Percentiles rank a stretch among this genome's conserved stretches.
These are phyloP conservation scores for Entomobrya multifasciata DNA, from an alignment of 2,888 invertebrate genomes.

Conservation along the genomic window DNA sequence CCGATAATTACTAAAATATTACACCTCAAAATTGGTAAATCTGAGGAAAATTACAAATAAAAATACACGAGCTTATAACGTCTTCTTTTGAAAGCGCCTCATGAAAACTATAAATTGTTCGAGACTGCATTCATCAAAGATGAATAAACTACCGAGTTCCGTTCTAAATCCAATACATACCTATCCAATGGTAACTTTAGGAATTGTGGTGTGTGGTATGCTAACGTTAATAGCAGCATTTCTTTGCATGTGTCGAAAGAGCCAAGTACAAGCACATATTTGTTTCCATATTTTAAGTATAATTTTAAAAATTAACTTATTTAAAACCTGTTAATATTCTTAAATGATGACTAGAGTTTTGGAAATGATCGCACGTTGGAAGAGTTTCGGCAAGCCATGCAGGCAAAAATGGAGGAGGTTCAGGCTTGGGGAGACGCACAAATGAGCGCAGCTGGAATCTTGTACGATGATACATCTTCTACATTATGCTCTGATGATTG, in stretches of 20 bases:
- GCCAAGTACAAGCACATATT: slow-evolving; percentile 4
- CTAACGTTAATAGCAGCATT: background rate
- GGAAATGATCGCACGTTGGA: background rate
- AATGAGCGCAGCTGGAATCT: background rate
- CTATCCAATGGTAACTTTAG: background rate
- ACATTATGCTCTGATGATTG: background rate
- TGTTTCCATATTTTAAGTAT: background rate
- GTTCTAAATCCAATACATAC: background rate
- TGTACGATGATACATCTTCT: slow-evolving; percentile 8
- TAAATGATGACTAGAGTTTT: slow-evolving; percentile 6
- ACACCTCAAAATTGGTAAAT: no score
- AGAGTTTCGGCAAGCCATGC: slow-evolving; percentile 8
- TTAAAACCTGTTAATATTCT: background rate
- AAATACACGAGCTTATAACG: background rate
- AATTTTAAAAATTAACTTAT: background rate
- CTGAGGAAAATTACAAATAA: background rate
- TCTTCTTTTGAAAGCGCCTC: background rate
- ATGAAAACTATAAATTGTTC: background rate
- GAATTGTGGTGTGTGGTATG: slow-evolving; percentile 2
- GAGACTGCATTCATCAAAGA: background rate
- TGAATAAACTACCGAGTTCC: no score
- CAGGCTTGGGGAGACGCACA: background rate
- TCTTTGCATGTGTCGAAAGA: slow-evolving; percentile 21
- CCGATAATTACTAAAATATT: no score
- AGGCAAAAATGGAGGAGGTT: background rate